Conservation (phyloP, 2,113 vertebrate species). For the Ammodytes dubius region DNA sequence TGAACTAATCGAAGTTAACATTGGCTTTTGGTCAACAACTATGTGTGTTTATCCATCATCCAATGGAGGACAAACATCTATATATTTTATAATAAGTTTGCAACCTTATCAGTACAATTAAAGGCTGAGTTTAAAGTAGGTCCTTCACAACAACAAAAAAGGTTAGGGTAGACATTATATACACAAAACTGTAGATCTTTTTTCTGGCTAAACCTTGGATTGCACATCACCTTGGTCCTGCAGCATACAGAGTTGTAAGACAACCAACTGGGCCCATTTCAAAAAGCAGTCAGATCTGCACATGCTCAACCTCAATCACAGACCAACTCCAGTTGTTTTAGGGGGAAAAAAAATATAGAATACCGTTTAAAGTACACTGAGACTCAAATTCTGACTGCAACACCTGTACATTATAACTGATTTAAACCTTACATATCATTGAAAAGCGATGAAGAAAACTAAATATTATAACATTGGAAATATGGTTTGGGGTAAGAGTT, state of each 20-base stretch:
- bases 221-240: slow-evolving; percentile 73
- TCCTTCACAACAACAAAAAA: slow-evolving; percentile 50
- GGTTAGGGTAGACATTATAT: too few species aligned
- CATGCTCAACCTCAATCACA: background rate
- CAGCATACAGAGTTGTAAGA: background rate
- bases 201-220: slow-evolving; percentile 76
- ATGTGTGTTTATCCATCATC: background rate
- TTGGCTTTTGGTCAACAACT: slow-evolving; percentile 57
- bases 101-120: background rate
- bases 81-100: background rate
- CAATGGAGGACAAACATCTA: background rate
- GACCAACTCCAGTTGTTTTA: background rate
- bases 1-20: slow-evolving; percentile 20
- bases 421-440: too few species aligned
- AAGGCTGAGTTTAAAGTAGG: background rate
- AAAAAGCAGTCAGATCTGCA: background rate
- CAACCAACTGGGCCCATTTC: background rate
- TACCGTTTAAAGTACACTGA: too few species aligned
- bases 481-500: background rate
- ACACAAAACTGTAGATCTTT: too few species aligned
- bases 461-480: background rate
- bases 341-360: too few species aligned
- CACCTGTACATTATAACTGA: too few species aligned
- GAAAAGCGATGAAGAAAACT: too few species aligned
- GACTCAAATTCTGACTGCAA: too few species aligned